These are phyloP conservation scores for Zootoca vivipara DNA, from an alignment of 2,113 vertebrate genomes.

Conservation along the genomic window DNA sequence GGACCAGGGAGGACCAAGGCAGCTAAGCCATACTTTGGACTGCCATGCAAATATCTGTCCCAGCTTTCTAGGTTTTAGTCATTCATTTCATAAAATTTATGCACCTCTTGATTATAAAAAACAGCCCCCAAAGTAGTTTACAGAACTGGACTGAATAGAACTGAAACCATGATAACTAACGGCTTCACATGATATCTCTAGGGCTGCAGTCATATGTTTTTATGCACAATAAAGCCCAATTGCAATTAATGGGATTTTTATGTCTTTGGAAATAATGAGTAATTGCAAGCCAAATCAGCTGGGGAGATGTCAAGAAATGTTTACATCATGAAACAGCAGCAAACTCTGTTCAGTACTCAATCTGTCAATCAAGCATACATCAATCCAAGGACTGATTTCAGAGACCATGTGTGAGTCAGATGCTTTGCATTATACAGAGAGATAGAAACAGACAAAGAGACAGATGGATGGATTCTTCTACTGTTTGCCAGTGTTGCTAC, in stretches of 20 bases:
- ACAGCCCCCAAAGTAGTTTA: too few species aligned
- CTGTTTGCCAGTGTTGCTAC: constrained; percentile 11
- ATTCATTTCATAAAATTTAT: too few species aligned
- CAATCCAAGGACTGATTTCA: constrained; percentile 45
- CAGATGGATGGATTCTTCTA: constrained; percentile 1
- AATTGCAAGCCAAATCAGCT: not conserved
- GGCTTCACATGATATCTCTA: not conserved
- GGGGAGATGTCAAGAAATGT: constrained; percentile 39
- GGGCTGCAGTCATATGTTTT: not conserved
- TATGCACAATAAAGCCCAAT: not conserved
- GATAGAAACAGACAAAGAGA: not conserved
- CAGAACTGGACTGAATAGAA: not conserved
- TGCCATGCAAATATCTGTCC: not conserved
- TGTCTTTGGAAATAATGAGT: not conserved
- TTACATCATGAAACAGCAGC: constrained; percentile 26
- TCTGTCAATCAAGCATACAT: constrained; percentile 45
- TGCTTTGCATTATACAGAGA: not conserved
- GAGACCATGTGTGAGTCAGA: not conserved
- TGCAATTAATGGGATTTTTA: not conserved
- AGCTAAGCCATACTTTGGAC: too few species aligned
- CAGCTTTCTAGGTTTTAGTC: not conserved
- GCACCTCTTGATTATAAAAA: too few species aligned
- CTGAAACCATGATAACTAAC: not conserved
- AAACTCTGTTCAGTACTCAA: constrained; percentile 56
- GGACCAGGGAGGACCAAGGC: too few species aligned